These are phyloP conservation scores for Paramacrobiotus metropolitanus DNA, from an alignment of 1,140 invertebrate species.

Conservation along the genomic window DNA sequence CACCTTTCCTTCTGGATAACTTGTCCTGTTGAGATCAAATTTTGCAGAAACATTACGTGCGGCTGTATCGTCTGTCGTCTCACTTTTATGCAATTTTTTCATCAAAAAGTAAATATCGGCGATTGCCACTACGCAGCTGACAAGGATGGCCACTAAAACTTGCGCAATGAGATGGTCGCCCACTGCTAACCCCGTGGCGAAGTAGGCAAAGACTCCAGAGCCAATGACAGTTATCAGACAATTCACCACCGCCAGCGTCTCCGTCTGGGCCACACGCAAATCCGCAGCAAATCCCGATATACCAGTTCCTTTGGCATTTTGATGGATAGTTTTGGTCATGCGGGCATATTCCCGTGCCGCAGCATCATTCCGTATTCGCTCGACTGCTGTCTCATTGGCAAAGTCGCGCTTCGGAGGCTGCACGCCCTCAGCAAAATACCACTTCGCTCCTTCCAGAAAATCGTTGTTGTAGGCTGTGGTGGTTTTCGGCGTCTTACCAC, in stretches of 20 bases:
- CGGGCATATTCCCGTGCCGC: not conserved
- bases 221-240: not conserved
- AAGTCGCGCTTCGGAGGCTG: not conserved
- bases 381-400: not conserved
- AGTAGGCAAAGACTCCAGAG: not conserved
- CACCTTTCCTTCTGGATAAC: no score
- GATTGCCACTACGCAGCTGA: not conserved
- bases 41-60: no score
- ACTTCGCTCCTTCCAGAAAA: not conserved
- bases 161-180: not conserved
- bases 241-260: not conserved
- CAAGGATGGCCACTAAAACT: not conserved
- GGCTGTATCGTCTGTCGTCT: no score
- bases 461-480: not conserved
- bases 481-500: not conserved
- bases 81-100: not conserved
- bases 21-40: no score
- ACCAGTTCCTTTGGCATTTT: not conserved
- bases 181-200: not conserved
- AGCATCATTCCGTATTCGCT: not conserved
- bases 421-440: not conserved
- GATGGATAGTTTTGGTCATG: not conserved
- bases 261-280: not conserved
- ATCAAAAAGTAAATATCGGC: not conserved
- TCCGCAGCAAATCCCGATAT: not conserved